A percentile compares a stretch with the other conserved stretches of the same genome.
Conservation (phyloP, 2,113 vertebrate species). For the Gambusia affinis region DNA sequence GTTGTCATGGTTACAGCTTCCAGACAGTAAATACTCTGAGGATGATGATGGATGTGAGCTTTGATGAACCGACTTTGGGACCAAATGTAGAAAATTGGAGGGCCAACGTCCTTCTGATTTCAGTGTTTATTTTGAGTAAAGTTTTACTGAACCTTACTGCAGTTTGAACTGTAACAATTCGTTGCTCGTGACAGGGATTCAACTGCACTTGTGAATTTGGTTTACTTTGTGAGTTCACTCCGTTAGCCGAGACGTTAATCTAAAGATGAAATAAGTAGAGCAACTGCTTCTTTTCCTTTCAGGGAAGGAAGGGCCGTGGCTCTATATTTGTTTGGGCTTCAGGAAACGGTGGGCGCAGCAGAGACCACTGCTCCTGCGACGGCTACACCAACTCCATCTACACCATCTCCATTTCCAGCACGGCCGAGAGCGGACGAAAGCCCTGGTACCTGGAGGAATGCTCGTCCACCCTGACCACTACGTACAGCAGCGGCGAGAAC, state of each 20-base stretch:
- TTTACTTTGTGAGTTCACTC: slow-evolving; percentile 1
- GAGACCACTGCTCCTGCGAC: slow-evolving; percentile 97
- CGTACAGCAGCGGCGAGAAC: slow-evolving; percentile 98
- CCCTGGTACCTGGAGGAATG: slow-evolving; percentile 99
- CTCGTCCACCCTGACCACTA: slow-evolving; percentile 94
- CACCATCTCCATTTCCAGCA: slow-evolving; percentile 98
- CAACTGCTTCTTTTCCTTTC: slow-evolving; percentile 37
- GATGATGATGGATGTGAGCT: no score
- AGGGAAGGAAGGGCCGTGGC: slow-evolving; percentile 94
- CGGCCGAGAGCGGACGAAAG: slow-evolving; percentile 96
- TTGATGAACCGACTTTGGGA: no score
- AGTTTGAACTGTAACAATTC: no score
- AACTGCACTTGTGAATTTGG: not conserved
- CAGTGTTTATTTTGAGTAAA: no score
- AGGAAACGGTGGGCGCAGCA: slow-evolving; percentile 95
- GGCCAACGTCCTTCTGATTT: no score
- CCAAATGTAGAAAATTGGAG: no score
- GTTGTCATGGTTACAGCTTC: no score
- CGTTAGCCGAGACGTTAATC: not conserved
- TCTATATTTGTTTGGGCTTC: slow-evolving; percentile 99
- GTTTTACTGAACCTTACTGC: no score
- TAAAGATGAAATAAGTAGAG: not conserved
- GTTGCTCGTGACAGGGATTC: no score
- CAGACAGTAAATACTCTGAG: no score
- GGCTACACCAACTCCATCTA: slow-evolving; percentile 99